phyloP scores from a whole-genome alignment of 2,888 invertebrate genomes.

The Oscheius sp. region DNA sequence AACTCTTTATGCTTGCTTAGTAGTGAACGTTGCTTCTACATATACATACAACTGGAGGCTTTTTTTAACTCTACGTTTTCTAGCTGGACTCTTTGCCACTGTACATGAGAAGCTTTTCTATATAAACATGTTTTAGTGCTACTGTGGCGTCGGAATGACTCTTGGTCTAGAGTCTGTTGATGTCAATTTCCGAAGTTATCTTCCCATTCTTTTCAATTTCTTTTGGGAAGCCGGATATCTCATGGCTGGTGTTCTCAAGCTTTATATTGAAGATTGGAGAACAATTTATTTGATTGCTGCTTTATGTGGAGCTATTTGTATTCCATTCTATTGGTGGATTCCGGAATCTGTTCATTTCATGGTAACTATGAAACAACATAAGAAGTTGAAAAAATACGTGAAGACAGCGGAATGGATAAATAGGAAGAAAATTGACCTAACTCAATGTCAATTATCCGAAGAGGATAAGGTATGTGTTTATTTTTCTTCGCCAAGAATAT shows the following conservation, averaged over 20 bases:
- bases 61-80: slow-evolving; percentile 62
- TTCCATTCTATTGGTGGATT: slow-evolving; percentile 54
- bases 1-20: slow-evolving; percentile 56
- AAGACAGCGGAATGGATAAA: slow-evolving; percentile 50
- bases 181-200: slow-evolving; percentile 42
- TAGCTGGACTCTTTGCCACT: slow-evolving; percentile 49
- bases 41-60: slow-evolving; percentile 42
- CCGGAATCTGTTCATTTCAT: slow-evolving; percentile 67
- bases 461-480: not conserved
- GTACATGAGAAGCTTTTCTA: not conserved
- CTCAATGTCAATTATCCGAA: slow-evolving; percentile 22
- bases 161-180: slow-evolving; percentile 53
- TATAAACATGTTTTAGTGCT: not conserved
- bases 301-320: slow-evolving; percentile 53
- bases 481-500: not conserved
- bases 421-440: slow-evolving; percentile 37
- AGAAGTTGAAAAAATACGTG: slow-evolving; percentile 42
- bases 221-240: slow-evolving; percentile 42
- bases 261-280: slow-evolving; percentile 59
- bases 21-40: slow-evolving; percentile 58
- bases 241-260: slow-evolving; percentile 57
- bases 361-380: slow-evolving; percentile 55
- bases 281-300: slow-evolving; percentile 58
- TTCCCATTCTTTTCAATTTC: slow-evolving; percentile 41
- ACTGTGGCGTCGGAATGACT: slow-evolving; percentile 6